Evolutionary conservation across 2,888 invertebrate genomes (phyloP).

Genomic region (Polymixis lichenea): DNA sequence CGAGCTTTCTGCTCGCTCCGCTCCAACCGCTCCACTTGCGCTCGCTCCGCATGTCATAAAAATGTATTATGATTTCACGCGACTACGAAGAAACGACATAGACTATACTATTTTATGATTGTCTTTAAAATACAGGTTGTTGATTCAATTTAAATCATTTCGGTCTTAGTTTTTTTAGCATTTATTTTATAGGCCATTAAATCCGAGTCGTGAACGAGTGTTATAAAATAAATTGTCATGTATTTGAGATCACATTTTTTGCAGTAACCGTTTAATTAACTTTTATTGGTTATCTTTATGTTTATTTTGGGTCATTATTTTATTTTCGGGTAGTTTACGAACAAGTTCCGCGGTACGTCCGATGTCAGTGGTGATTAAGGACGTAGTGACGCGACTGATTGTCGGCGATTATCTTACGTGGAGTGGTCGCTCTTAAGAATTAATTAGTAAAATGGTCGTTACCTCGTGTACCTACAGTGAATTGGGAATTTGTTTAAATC

Average conservation of each 20-base stretch:
- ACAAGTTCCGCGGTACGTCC: constrained; percentile 12
- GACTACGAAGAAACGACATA: constrained; percentile 46
- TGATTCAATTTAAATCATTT: constrained; percentile 52
- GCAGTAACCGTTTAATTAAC: constrained; percentile 42
- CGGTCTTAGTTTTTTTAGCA: constrained; percentile 42
- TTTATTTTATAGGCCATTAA: constrained; percentile 37
- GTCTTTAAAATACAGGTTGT: constrained; percentile 41
- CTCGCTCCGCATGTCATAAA: constrained; percentile 52
- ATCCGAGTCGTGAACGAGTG: constrained; percentile 9
- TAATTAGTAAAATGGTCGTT: constrained; percentile 29
- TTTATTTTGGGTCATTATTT: constrained; percentile 25
- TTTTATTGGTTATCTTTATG: constrained; percentile 30
- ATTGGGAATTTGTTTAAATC: constrained; percentile 20
- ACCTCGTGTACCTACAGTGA: neutral
- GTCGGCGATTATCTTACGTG: constrained; percentile 4
- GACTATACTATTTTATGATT: constrained; percentile 49
- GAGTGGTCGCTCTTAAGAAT: constrained; percentile 20
- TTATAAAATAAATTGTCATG: constrained; percentile 29
- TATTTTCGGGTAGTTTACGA: constrained; percentile 10
- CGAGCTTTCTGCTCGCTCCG: constrained; percentile 57
- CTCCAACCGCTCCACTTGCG: constrained; percentile 25
- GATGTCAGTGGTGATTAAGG: constrained; percentile 20
- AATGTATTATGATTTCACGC: constrained; percentile 56
- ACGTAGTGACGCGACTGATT: constrained; percentile 8
- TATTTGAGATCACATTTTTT: constrained; percentile 21